Base-by-base conservation (phyloP, 2,888 invertebrate genomes). In the Adineta ricciae region DNA sequence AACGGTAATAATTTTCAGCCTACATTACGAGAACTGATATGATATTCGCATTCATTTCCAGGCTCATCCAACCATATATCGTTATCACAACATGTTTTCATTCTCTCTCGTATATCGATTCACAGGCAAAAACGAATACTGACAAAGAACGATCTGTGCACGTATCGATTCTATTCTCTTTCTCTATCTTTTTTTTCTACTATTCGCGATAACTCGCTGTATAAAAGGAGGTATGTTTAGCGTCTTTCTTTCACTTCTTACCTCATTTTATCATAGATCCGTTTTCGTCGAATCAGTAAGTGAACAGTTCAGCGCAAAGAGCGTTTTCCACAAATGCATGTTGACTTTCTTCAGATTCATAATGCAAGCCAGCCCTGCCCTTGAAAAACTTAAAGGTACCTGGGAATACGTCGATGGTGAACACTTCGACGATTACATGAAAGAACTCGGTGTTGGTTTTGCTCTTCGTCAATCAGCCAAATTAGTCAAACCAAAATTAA, bases 361-460 rank as follows among this genome's bases (percentile, higher is more conserved):
- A 16, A 64, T 64, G 64, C 4, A 27, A 64, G 64, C 32, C 32
- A 0, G 19, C 19, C 4, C 14, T 16, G 32, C 32, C 32, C 27
- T 64, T 64, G 16, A 32, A 19, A 64, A 64, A 64, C 64, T 64
- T 36, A 36, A 32, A 32, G 64, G 64, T 64, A 32, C 64, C 7
- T 64, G 64, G 64, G 64, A 64, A 64, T 64, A 64, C 36, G 64
- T 64, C 7, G 64, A 64, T 32, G 64, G 94, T 88, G 94, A 95
- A 87, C 94, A 95, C 90, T 96, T 96, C 90, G 95, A 96, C 88
- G 94, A 94, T 86, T 95, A 94, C 92, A 94, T 96, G 94, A 95
- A 95, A 92, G 93, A 85, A 52, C n/a, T 85, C 38, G 96, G 96
- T 88, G 96, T 97, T 82, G 94, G 95, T 64, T 91, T 96, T 88